Evolutionary conservation across 2,888 invertebrate genomes (phyloP), one percentile per base, ranked within the genome.

Genomic region (Himalopsyche anomala): DNA sequence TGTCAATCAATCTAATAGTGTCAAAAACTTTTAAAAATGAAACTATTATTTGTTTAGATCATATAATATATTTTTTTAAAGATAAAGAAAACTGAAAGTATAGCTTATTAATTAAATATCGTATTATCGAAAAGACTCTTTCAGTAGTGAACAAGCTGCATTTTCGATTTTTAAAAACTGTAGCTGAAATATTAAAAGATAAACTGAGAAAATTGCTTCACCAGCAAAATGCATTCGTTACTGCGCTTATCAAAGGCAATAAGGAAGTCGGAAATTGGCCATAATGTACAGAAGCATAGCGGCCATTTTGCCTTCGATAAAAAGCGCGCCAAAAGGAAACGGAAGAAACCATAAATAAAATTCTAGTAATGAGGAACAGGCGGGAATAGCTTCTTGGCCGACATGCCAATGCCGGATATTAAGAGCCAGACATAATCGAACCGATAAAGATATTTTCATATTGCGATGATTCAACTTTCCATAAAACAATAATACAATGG

Each of bases 261-360:
- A 84, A 84, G 56, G 84, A 54, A 74, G 81, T 85, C 85, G 85
- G 85, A 85, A 87, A 87, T 85, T 87, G 85, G 79, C 84, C 79
- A 79, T 87, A 85, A 85, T 82, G 82, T 38, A 74, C 82, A 51
- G 56, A 62, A 83, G 80, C 51, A 62, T 74, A 81, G 74, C 81
- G 55, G 83, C 84, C 82, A 85, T 85, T 81, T 85, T 85, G 87
- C 56, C 28, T 54, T 69, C 62, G 38, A 81, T 74, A 74, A 40
- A 84, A 74, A 62, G 81, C 62, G 62, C 81, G 84, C 84, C 86
- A 81, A 79, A 45, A 12, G 86, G 84, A 86, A 86, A 51, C 84
- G 84, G 82, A 87, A 82, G 80, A 42, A 55, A 55, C 84, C 83
- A 87, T 85, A 87, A 87, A 87, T 87, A 87, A 87, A 87, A 87